Evolutionary conservation across 2,888 invertebrate genomes (phyloP).

Genomic region (Hypolimnas misippus): DNA sequence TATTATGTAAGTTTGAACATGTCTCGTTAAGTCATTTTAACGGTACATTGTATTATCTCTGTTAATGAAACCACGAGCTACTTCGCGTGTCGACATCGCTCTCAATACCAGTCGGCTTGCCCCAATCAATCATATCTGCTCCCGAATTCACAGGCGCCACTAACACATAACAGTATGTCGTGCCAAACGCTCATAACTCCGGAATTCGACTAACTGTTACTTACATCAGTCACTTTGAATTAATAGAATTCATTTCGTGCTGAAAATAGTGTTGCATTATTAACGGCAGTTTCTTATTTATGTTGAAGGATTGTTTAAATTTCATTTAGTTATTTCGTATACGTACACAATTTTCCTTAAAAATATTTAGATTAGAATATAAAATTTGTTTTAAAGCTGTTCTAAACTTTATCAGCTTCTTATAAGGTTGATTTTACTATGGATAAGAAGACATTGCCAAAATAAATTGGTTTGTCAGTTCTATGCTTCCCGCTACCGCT

Average conservation of each 20-base stretch:
- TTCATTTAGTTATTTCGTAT: not conserved
- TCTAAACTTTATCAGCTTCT: not conserved
- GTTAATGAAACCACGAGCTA: conserved; percentile 18
- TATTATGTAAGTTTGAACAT: conserved; percentile 4
- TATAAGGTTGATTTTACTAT: not conserved
- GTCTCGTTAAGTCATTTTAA: conserved; percentile 7
- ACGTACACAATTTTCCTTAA: conserved; percentile 1
- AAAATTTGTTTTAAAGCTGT: no score
- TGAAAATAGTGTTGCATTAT: conserved; percentile 40
- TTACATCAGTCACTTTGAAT: conserved; percentile 49
- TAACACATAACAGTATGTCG: conserved; percentile 45
- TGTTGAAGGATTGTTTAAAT: not conserved
- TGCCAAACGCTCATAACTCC: conserved; percentile 52
- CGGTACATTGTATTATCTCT: conserved; percentile 1
- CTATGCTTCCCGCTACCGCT: not conserved
- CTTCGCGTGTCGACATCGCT: conserved; percentile 30
- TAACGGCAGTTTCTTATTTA: not conserved
- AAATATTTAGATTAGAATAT: no score
- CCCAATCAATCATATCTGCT: conserved; percentile 32
- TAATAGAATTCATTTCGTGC: conserved; percentile 34
- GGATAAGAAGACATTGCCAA: not conserved
- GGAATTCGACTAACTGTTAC: conserved; percentile 50
- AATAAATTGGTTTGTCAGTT: not conserved
- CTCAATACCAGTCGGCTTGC: conserved; percentile 27
- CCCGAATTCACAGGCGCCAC: conserved; percentile 27